phyloP scores from a whole-genome alignment of 2,113 vertebrate species.

The Neogobius melanostomus region DNA sequence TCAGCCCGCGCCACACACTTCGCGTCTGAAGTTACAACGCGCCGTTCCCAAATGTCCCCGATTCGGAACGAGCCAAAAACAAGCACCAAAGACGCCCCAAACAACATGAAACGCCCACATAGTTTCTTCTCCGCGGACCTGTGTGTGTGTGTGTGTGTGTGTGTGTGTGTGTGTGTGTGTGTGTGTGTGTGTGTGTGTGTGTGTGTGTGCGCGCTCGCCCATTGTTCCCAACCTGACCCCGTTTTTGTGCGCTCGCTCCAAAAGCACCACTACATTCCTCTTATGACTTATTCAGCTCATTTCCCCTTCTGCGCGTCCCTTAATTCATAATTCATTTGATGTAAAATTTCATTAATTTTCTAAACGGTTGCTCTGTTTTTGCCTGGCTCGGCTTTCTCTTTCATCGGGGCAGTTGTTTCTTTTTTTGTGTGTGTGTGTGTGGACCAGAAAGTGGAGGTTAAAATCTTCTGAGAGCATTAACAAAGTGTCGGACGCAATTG shows the following conservation, averaged over 20 bases:
- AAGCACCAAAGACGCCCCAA: too few relatives aligned
- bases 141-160: too few relatives aligned
- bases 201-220: conserved; percentile 22
- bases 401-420: conserved; percentile 77
- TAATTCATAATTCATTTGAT: conserved; percentile 86
- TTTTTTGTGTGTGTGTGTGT: conserved; percentile 67
- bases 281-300: conserved; percentile 81
- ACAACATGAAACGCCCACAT: neutral
- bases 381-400: conserved; percentile 65
- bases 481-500: conserved; percentile 73
- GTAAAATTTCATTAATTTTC: conserved; percentile 86
- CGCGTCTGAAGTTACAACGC: neutral
- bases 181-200: too few relatives aligned
- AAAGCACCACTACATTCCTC: conserved; percentile 76
- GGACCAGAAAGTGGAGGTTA: conserved; percentile 76
- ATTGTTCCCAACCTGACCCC: conserved; percentile 80
- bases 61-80: neutral
- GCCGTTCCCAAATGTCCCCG: neutral
- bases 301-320: conserved; percentile 37
- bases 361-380: conserved; percentile 81
- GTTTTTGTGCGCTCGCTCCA: conserved; percentile 75
- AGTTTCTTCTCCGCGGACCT: too few relatives aligned
- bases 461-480: conserved; percentile 76
- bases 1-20: neutral
- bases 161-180: too few relatives aligned